Percentiles rank a stretch among this genome's conserved stretches.
These are phyloP conservation scores for Albula glossodonta DNA, from an alignment of 2,113 vertebrate species.

Conservation along the genomic window DNA sequence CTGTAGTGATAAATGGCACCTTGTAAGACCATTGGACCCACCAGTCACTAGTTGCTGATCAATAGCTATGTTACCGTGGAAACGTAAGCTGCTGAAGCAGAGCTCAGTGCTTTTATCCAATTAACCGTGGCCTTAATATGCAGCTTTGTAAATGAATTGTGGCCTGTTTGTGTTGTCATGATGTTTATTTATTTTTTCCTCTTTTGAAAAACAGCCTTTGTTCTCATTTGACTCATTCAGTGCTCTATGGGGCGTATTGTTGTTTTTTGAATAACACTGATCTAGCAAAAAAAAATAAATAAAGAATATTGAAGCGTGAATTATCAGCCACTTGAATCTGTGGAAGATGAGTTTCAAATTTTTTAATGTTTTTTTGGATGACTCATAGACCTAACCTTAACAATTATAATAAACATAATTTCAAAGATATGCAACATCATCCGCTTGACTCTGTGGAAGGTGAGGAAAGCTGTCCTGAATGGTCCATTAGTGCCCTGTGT, in stretches of 20 bases:
- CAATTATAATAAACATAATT: not conserved
- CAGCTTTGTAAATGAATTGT: not conserved
- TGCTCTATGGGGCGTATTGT: not conserved
- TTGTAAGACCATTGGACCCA: not conserved
- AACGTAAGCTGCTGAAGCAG: not conserved
- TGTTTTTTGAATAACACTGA: not conserved
- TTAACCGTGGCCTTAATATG: conserved; percentile 9
- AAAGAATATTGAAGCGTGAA: too few species aligned
- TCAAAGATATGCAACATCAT: not conserved
- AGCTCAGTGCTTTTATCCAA: conserved; percentile 3
- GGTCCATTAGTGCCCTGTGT: not conserved
- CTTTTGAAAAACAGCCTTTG: not conserved
- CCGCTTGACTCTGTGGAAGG: not conserved
- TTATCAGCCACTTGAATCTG: too few species aligned
- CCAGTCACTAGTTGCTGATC: not conserved
- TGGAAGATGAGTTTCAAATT: too few species aligned
- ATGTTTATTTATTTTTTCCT: not conserved
- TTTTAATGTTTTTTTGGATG: too few species aligned
- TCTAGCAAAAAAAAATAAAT: not conserved
- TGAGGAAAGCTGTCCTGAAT: not conserved
- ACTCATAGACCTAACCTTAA: too few species aligned
- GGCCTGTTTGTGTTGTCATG: not conserved
- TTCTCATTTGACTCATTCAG: not conserved
- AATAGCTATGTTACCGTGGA: not conserved
- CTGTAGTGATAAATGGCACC: not conserved